Base-by-base conservation (phyloP, 1,140 invertebrate genomes). In the Caerostris extrusa region DNA sequence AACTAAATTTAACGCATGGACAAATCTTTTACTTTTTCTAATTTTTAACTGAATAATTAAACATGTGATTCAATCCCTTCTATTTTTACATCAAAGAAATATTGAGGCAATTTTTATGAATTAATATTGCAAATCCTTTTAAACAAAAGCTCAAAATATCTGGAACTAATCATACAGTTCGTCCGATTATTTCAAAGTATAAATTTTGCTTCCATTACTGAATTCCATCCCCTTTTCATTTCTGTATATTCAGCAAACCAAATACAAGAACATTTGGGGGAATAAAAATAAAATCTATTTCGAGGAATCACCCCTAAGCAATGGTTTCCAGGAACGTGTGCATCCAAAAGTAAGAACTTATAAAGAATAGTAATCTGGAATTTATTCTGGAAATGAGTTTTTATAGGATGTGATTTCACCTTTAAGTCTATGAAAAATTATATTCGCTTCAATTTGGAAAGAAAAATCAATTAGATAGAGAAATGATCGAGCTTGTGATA, bases 361-460 rank as follows among this genome's bases (percentile, higher is more conserved):
- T 34, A 77, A 77, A 77, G 71, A 77, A 77, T 77, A 77, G 71
- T 77, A 77, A 77, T 77, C 71, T 77, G 71, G 34, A 50, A 77
- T 77, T 34, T 77, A 77, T 77, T 77, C 17, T 34, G 19, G 71
- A 34, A 53, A 77, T 50, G 71, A 77, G 71, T 77, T 77, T 77
- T 53, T 77, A 77, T 50, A 77, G 50, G 34, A 50, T 5, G 10
- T 77, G 50, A 77, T 77, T 77, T 77, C 10, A 77, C 50, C 14
- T 77, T 34, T 14, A 77, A 77, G 50, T 12, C 34, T 77, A 53
- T 77, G 50, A 77, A 12, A 77, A 77, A 77, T 77, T 53, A 77
- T 53, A 77, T 77, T 53, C 34, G 19, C 12, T 17, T 12, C 19
- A 77, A 12, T 12, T 5, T 77, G 71, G 71, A 53, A 53, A 12